These are phyloP conservation scores for Agriopis leucophaearia DNA, from an alignment of 2,888 invertebrate species.

Conservation along the genomic window DNA sequence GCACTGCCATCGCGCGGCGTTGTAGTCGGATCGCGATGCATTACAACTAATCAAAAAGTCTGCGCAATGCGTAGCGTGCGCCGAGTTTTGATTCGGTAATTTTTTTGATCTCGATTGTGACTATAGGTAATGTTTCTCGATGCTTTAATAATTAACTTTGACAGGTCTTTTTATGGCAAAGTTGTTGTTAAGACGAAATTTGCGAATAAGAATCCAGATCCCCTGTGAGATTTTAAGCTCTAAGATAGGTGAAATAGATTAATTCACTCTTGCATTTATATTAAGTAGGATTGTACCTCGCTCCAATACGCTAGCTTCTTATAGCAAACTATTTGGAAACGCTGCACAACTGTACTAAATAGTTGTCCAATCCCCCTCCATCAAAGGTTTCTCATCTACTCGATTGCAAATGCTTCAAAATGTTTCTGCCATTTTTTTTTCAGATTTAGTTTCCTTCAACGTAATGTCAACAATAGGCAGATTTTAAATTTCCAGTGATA, in stretches of 20 bases:
- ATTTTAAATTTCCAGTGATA: slow-evolving; percentile 17
- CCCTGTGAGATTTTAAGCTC: slow-evolving; percentile 3
- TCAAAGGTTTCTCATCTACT: slow-evolving; percentile 42
- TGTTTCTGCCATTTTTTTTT: slow-evolving; percentile 61
- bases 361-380: slow-evolving; percentile 2
- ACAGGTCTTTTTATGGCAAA: no score
- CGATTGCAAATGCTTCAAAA: slow-evolving; percentile 56
- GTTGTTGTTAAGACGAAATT: no score
- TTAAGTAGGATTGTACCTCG: slow-evolving; percentile 1
- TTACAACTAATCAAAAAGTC: no score
- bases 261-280: slow-evolving; percentile 14
- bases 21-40: no score
- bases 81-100: no score
- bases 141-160: no score
- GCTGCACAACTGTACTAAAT: slow-evolving; percentile 15
- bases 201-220: background rate
- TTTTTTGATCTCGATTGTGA: no score
- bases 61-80: no score
- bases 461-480: background rate
- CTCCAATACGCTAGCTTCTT: background rate
- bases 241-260: background rate
- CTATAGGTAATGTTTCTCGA: no score
- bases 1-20: no score
- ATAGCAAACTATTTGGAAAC: slow-evolving; percentile 5
- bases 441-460: background rate